Evolutionary conservation across 2,888 invertebrate species (phyloP).

Genomic region (Tenthredo mesomela): DNA sequence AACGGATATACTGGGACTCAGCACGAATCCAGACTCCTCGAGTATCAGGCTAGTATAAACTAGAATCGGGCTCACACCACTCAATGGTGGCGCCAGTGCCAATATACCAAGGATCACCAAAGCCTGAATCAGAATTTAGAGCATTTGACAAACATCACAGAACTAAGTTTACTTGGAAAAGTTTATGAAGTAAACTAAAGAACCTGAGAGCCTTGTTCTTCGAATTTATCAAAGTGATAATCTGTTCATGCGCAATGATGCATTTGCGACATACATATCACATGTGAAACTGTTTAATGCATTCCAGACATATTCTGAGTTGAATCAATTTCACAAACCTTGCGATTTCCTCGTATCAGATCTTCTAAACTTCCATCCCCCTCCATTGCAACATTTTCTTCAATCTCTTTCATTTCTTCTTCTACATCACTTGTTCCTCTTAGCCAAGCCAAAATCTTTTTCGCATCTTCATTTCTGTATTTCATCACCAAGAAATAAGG

Average conservation of each 20-base stretch:
- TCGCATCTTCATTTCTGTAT: conserved; percentile 30
- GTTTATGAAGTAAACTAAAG: too few relatives aligned
- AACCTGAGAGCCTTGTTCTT: too few relatives aligned
- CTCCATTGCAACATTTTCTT: background rate
- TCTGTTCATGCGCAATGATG: too few relatives aligned
- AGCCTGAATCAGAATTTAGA: background rate
- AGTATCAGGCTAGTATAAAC: conserved; percentile 44
- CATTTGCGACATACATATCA: too few relatives aligned
- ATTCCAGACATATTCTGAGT: too few relatives aligned
- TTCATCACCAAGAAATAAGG: conserved; percentile 58
- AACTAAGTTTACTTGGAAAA: too few relatives aligned
- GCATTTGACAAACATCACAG: too few relatives aligned
- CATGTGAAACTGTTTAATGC: too few relatives aligned
- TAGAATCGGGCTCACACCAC: background rate
- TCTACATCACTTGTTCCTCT: conserved; percentile 27
- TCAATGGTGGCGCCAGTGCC: background rate
- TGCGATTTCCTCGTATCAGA: conserved; percentile 23
- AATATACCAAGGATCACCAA: background rate
- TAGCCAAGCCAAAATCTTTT: conserved; percentile 54
- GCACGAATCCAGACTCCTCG: rapidly evolving
- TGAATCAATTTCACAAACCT: background rate
- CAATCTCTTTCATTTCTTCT: conserved; percentile 52
- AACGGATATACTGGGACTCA: conserved; percentile 5
- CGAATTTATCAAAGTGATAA: too few relatives aligned
- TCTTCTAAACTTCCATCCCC: conserved; percentile 39